phyloP scores from a whole-genome alignment of 2,113 vertebrate genomes.

The Acrocephalus kingi region DNA sequence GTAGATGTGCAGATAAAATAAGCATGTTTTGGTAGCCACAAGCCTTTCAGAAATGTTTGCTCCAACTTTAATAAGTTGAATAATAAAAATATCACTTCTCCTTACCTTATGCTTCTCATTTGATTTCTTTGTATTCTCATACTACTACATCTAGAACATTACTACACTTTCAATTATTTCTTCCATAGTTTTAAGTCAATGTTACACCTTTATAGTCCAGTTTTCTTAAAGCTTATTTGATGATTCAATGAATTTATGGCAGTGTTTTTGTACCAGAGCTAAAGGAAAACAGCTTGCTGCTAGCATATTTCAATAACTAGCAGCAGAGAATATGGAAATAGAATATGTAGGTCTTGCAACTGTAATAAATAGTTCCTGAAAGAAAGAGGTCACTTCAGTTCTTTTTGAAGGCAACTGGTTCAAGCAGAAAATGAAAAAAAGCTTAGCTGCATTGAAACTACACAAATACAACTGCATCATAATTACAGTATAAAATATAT shows the following conservation, averaged over 20 bases:
- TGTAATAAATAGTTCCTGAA: slow-evolving; percentile 75
- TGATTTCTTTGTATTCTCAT: background rate
- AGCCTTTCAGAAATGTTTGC: background rate
- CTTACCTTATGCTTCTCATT: background rate
- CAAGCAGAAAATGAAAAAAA: slow-evolving; percentile 7
- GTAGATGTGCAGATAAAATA: background rate
- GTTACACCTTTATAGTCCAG: background rate
- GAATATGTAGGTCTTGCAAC: slow-evolving; percentile 62
- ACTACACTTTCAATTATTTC: background rate
- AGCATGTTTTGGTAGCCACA: rapidly evolving
- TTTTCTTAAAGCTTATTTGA: background rate
- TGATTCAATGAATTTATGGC: background rate
- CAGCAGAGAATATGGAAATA: slow-evolving; percentile 59
- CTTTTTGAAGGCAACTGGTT: slow-evolving; percentile 52
- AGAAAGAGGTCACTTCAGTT: slow-evolving; percentile 71
- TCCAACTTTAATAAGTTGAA: background rate
- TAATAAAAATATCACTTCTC: background rate
- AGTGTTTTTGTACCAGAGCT: slow-evolving; percentile 23
- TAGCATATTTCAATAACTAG: slow-evolving; percentile 45
- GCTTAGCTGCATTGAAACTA: slow-evolving; percentile 48
- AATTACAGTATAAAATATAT: slow-evolving; percentile 9
- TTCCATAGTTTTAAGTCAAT: background rate
- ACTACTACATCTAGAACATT: background rate
- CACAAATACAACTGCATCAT: slow-evolving; percentile 39
- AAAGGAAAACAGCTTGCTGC: slow-evolving; percentile 39